A percentile compares a stretch with the other conserved stretches of the same genome.
phyloP scores from a whole-genome alignment of 2,113 vertebrate genomes.

The Antennarius striatus region DNA sequence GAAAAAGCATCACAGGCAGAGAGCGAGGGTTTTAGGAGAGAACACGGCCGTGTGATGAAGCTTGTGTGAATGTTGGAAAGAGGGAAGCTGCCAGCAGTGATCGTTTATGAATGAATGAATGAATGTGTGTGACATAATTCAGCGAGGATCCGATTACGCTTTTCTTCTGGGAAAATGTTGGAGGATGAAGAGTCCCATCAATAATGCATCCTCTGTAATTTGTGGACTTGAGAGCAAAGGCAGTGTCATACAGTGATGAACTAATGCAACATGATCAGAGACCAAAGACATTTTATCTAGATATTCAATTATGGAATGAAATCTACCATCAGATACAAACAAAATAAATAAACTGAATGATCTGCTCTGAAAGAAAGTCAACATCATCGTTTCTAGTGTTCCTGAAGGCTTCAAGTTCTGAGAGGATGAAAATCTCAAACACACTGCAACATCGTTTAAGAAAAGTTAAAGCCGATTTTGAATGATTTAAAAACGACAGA shows the following conservation, averaged over 20 bases:
- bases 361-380: background rate
- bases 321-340: background rate
- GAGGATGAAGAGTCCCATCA: constrained; percentile 36
- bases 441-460: background rate
- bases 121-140: constrained; percentile 25
- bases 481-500: too few species aligned
- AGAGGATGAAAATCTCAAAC: background rate
- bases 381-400: background rate
- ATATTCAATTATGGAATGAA: background rate
- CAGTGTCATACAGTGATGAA: constrained; percentile 19
- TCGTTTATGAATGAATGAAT: constrained; percentile 53
- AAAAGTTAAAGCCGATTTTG: too few species aligned
- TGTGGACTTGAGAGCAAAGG: constrained; percentile 20
- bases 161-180: constrained; percentile 18
- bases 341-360: constrained; percentile 12
- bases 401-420: background rate
- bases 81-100: constrained; percentile 16
- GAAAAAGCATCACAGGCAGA: constrained; percentile 67
- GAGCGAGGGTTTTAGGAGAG: constrained; percentile 19
- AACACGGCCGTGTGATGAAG: constrained; percentile 28
- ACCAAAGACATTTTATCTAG: constrained; percentile 6
- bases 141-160: constrained; percentile 20
- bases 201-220: constrained; percentile 40
- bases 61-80: constrained; percentile 22
- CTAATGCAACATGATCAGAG: constrained; percentile 11